Base-by-base conservation (phyloP, 2,888 invertebrate genomes). In the Blastobasis lacticolella region DNA sequence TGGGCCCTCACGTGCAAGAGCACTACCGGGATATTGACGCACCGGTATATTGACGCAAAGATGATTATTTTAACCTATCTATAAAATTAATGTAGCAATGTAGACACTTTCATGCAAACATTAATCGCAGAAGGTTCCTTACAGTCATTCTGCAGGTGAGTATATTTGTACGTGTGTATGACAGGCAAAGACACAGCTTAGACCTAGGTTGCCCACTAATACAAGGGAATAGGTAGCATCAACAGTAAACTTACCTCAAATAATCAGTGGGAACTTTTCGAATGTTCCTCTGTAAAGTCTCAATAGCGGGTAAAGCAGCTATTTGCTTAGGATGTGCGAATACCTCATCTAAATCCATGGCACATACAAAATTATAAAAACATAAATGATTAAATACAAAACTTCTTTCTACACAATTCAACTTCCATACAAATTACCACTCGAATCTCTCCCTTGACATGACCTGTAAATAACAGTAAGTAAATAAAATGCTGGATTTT, bases 251-350 rank as follows among this genome's bases (percentile, higher is more conserved):
- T 55, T 74, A 83, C 85, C 78, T 78, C 42, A 48, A 54, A 59
- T 73, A 72, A 51, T 55, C 56, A 7, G 74, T 78, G 4, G 87
- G 87, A 10, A 70, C 74, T 58, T 71, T 61, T 36, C 71, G 71
- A 46, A 83, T 69, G 74, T 87, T 87, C 58, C 81, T 72, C 56
- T 85, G 84, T 44, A 86, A 57, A 9, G 73, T 80, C 59, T 85
- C 80, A 53, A 87, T 79, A 1, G 87, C 83, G 43, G 87, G 87
- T 51, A 88, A 69, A 44, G 71, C 69, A 5, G 46, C 36, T 38
- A 6, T 45, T 23, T n/a, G 23, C 38, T 10, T 37, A 36, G 37
- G 37, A 9, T 37, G 44, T 6, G 8, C 42, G 10, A 8, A 41
- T 5, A 8, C 6, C 4, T 42, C 7, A n/a, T 8, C n/a, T 6